Percentiles rank a stretch among this genome's conserved stretches.
phyloP scores from a whole-genome alignment of 2,797 vertebrate species.

The Microctenopoma steveboyesi region DNA sequence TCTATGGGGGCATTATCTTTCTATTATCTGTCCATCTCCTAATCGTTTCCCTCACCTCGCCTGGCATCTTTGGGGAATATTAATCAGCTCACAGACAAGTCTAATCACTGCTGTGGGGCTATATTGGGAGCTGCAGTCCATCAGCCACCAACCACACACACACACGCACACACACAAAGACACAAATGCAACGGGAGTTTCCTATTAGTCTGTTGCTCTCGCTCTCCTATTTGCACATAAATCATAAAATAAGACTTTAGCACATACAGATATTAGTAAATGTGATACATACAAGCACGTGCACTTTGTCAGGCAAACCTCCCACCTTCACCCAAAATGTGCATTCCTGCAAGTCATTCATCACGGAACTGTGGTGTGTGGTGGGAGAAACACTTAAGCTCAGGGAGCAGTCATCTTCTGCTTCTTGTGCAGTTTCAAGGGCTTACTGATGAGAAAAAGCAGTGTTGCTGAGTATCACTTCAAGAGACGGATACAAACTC shows the following conservation, averaged over 20 bases:
- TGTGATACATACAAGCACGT: not conserved
- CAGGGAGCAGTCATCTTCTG: not conserved
- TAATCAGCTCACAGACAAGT: slow-evolving; percentile 79
- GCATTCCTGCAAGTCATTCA: slow-evolving; percentile 2
- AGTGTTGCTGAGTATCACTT: not conserved
- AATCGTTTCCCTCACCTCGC: slow-evolving; percentile 75
- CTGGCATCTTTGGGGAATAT: slow-evolving; percentile 70
- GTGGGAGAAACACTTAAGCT: not conserved
- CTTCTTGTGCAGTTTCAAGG: not conserved
- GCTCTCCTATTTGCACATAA: slow-evolving; percentile 28
- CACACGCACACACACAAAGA: slow-evolving; percentile 2
- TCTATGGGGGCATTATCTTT: slow-evolving; percentile 79
- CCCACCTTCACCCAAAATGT: slow-evolving; percentile 14
- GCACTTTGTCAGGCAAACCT: slow-evolving; percentile 24
- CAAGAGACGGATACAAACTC: not conserved
- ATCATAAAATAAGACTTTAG: slow-evolving; percentile 34
- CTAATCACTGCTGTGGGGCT: slow-evolving; percentile 78
- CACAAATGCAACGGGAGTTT: slow-evolving; percentile 28
- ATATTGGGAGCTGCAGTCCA: slow-evolving; percentile 80
- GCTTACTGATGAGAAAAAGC: not conserved
- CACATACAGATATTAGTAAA: slow-evolving; percentile 28
- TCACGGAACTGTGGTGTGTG: not conserved
- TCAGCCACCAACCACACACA: slow-evolving; percentile 55
- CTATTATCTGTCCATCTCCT: slow-evolving; percentile 79
- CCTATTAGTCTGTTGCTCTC: slow-evolving; percentile 45